Evolutionary conservation across 2,113 vertebrate genomes (phyloP).

Genomic region (Rhegmatorhina hoffmannsi): DNA sequence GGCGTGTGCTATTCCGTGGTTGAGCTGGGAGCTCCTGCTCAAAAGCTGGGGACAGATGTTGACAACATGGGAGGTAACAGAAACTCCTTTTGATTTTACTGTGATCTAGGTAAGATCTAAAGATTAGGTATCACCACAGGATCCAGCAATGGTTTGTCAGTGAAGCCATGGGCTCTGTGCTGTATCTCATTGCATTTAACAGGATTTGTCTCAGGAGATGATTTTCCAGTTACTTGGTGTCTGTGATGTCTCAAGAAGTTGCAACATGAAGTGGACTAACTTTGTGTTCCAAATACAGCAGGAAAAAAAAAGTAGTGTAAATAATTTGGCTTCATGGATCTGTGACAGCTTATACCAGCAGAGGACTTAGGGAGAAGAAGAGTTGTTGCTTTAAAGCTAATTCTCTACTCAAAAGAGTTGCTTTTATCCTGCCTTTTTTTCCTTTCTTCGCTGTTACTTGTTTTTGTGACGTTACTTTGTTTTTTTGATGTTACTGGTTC

Average conservation of each 20-base stretch:
- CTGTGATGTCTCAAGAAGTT: background rate
- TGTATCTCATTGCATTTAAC: background rate
- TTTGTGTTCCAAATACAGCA: background rate
- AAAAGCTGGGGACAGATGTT: background rate
- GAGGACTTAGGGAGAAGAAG: background rate
- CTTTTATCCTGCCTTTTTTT: background rate
- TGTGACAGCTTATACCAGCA: background rate
- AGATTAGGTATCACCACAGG: background rate
- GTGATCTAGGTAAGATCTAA: background rate
- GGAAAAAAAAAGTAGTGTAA: background rate
- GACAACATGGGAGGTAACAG: background rate
- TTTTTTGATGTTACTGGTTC: background rate
- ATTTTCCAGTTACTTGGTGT: background rate
- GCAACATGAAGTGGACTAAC: background rate
- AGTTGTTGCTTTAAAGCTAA: background rate
- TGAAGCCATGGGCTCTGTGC: background rate
- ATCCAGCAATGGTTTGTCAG: background rate
- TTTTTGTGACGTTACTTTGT: background rate
- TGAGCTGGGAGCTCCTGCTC: background rate
- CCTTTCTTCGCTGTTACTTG: background rate
- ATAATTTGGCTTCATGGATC: background rate
- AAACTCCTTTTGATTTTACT: background rate
- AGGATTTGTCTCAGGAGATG: background rate
- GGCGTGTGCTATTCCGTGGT: background rate
- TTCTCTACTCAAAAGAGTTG: background rate